Evolutionary conservation across 2,113 vertebrate species (phyloP), one percentile per base, ranked within the genome.

Genomic region (Sander vitreus): DNA sequence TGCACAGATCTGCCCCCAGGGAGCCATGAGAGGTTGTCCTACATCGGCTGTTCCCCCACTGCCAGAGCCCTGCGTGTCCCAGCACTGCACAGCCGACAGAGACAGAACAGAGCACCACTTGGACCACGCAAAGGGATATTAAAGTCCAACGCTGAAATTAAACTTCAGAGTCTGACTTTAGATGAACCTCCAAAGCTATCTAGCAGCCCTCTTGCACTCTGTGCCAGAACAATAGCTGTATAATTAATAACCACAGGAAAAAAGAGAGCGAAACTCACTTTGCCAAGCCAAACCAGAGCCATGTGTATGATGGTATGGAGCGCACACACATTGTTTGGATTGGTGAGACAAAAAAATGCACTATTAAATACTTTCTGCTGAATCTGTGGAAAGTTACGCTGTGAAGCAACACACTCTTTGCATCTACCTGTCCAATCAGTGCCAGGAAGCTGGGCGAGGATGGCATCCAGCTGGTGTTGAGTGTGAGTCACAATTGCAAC

Each of bases 311-410:
- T 55, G 54, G 73, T 83, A 81, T 62, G 65, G 55, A 85, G 66
- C 62, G 59, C 81, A 69, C 88, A 80, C 92, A 91, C 89, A 89
- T 92, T 90, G 87, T 91, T 93, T 87, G 81, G 88, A 89, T 85
- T 88, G 86, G 81, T 85, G 83, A 91, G 80, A 89, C 78, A 86
- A 84, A 86, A 84, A 94, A 91, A 91, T 80, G 88, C 90, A 79
- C 93, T 63, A 92, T 95, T 93, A 95, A 95, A 92, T 80, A 45
- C 85, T 91, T 94, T 92, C 87, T 93, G 95, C 94, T 94, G 93
- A 94, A 93, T 88, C 79, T 85, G 89, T 93, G 94, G 94, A 95
- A 95, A 94, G 86, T 78, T 81, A 81, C 5, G 25, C 85, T 81
- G 73, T 77, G 73, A 77, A 81, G 84, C 81, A 91, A 85, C 79